Base-by-base conservation (phyloP, 2,888 invertebrate genomes). In the Yponomeuta evonymella region DNA sequence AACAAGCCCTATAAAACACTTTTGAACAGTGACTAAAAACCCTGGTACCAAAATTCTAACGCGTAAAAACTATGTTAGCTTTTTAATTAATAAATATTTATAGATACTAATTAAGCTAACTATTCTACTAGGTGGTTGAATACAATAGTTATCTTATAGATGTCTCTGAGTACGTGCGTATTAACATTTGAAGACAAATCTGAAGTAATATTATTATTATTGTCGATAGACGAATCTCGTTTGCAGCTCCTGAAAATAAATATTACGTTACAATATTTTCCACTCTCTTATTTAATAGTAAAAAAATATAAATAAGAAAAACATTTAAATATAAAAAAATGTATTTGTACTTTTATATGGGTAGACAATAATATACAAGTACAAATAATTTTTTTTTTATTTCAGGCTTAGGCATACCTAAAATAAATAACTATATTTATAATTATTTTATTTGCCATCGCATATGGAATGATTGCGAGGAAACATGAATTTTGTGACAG, bases 131-230 rank as follows among this genome's bases (percentile, higher is more conserved):
- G 3, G 12, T 58, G 3, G 30, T 43, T 6, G n/a, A 36, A 9
- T 63, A 70, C 70, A 64, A 72, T 80, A 88, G 84, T 88, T 91
- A 91, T 87, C 91, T 90, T 77, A 91, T 84, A 15, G 87, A 84
- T 1, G 85, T 82, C 69, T 86, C 88, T 2, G 85, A 83, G 72
- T 84, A 87, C 72, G 83, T 86, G 73, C 85, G 83, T 77, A 90
- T 75, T 70, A 88, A 74, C 72, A 88, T 83, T 76, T 90, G 85
- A 75, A 91, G 75, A 67, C 85, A 81, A 69, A 88, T 75, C 77
- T 90, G 90, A 48, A 90, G 75, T 43, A 88, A 70, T 72, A 90
- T 74, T 23, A 89, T 85, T 78, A 89, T 75, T 74, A 90, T 82
- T 33, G 89, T 87, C 8, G 91, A 88, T 68, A 90, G 75, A 72